These are phyloP conservation scores for Leptinotarsa defecta DNA, from an alignment of 1,140 invertebrate species.

Conservation along the genomic window DNA sequence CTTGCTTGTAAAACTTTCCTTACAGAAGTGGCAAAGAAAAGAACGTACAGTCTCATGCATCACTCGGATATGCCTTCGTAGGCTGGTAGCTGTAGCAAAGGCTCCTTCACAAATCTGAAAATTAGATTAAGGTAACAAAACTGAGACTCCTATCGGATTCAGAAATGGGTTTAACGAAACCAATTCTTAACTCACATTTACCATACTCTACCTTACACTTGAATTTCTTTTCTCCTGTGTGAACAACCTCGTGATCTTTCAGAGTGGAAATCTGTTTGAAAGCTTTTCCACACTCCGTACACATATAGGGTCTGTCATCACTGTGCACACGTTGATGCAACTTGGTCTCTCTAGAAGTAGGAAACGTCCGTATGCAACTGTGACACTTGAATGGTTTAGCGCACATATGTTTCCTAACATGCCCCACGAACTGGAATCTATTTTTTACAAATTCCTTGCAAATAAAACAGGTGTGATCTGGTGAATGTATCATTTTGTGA, in stretches of 20 bases:
- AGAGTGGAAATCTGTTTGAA: slow-evolving; percentile 38
- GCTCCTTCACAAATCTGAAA: slow-evolving; percentile 32
- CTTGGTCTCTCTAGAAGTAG: slow-evolving; percentile 41
- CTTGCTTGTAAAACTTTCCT: slow-evolving; percentile 25
- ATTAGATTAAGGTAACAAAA: too few relatives aligned
- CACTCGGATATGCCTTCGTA: slow-evolving; percentile 24
- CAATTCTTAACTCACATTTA: slow-evolving; percentile 6
- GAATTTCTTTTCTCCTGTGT: slow-evolving; percentile 32
- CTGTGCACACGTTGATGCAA: slow-evolving; percentile 47
- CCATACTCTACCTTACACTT: slow-evolving; percentile 32
- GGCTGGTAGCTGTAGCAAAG: slow-evolving; percentile 27
- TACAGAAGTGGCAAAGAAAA: slow-evolving; percentile 23
- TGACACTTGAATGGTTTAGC: slow-evolving; percentile 31
- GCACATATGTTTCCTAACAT: slow-evolving; percentile 31
- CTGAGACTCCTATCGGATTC: too few relatives aligned
- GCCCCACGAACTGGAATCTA: slow-evolving; percentile 28
- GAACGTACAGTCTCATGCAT: slow-evolving; percentile 32
- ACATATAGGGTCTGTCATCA: slow-evolving; percentile 43
- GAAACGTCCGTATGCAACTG: slow-evolving; percentile 32
- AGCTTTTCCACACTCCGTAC: slow-evolving; percentile 43
- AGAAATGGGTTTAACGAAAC: not conserved
- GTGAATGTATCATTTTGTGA: slow-evolving; percentile 27
- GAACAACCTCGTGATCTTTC: slow-evolving; percentile 33
- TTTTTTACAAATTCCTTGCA: slow-evolving; percentile 30
- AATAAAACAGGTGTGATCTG: slow-evolving; percentile 29